Evolutionary conservation across 2,797 vertebrate genomes (phyloP), one percentile per base, ranked within the genome.

Genomic region (Etheostoma perlongum): DNA sequence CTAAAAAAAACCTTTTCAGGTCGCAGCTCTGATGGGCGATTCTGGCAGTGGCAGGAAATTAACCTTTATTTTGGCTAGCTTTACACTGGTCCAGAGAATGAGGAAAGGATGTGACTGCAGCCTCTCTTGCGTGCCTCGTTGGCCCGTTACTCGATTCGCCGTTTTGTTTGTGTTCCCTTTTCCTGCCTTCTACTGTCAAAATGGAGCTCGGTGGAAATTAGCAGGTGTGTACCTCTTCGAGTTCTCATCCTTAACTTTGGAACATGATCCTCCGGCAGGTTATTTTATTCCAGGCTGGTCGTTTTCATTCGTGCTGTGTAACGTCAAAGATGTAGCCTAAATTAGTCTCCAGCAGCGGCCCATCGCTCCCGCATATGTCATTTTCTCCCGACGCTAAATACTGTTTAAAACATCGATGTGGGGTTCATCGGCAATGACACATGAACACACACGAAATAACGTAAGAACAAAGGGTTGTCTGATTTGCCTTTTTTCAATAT

Each of bases 221-320:
- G 70, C 65, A 49, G 68, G 52, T 49, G 68, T 18, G 57, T 19
- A 11, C 30, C 18, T 27, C 25, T 16, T 78, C 74, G 55, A 64
- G 13, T 55, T n/a, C 51, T 36, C 52, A 0, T 1, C 71, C 47
- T 46, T 1, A 27, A 8, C 21, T 5, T 49, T 64, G 80, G 84
- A 92, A 81, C 69, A 93, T 92, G 89, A 88, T 93, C 85, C 89
- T 88, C 82, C 84, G 86, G 74, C 90, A 87, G 85, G 68, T 93
- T 25, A 19, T 89, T 85, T 83, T 91, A 59, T 84, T 86, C 80
- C 92, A 93, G 93, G 93, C 94, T 92, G 72, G 90, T 84, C 58
- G 72, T 18, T 57, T 84, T 76, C 80, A 84, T 91, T 90, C 87
- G 88, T 84, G 86, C 83, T 52, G 84, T 78, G 72, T 76, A 74